These are phyloP conservation scores for Philypnodon macrostomus DNA, from an alignment of 2,797 vertebrate genomes.

Conservation along the genomic window DNA sequence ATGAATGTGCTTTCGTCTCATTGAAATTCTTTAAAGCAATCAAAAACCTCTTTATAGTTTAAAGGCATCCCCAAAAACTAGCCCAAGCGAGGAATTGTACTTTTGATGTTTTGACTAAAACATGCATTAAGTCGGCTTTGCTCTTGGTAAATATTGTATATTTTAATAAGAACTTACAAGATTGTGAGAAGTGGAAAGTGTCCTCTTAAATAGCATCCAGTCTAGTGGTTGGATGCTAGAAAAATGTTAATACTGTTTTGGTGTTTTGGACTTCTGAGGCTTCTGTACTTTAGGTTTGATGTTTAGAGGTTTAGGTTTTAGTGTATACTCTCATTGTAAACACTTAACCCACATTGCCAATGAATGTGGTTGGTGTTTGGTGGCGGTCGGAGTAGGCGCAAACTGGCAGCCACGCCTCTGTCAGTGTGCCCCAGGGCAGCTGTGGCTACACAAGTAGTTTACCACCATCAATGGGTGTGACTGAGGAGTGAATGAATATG, in stretches of 20 bases:
- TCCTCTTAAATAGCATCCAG: neutral
- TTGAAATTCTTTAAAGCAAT: conserved; percentile 16
- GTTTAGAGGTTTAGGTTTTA: too few relatives aligned
- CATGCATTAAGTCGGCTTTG: too few relatives aligned
- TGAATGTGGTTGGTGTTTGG: too few relatives aligned
- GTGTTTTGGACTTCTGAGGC: neutral
- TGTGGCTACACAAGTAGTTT: too few relatives aligned
- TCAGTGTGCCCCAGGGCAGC: too few relatives aligned
- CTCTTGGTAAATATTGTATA: neutral
- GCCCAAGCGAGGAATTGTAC: neutral
- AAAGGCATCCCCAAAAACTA: conserved; percentile 2
- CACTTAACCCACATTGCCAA: too few relatives aligned
- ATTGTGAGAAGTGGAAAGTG: neutral
- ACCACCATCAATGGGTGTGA: too few relatives aligned
- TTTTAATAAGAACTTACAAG: conserved; percentile 1
- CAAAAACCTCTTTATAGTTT: conserved; percentile 1
- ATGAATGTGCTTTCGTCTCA: conserved; percentile 25
- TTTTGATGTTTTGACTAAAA: conserved; percentile 1
- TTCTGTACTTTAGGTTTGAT: neutral
- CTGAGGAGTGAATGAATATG: too few relatives aligned
- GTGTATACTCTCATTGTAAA: too few relatives aligned
- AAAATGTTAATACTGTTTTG: too few relatives aligned
- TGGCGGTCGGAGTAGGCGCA: too few relatives aligned
- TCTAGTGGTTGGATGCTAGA: neutral
- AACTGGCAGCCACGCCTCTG: too few relatives aligned